Evolutionary conservation across 2,888 invertebrate genomes (phyloP), one percentile per base, ranked within the genome.

Genomic region (Lymantria monacha): DNA sequence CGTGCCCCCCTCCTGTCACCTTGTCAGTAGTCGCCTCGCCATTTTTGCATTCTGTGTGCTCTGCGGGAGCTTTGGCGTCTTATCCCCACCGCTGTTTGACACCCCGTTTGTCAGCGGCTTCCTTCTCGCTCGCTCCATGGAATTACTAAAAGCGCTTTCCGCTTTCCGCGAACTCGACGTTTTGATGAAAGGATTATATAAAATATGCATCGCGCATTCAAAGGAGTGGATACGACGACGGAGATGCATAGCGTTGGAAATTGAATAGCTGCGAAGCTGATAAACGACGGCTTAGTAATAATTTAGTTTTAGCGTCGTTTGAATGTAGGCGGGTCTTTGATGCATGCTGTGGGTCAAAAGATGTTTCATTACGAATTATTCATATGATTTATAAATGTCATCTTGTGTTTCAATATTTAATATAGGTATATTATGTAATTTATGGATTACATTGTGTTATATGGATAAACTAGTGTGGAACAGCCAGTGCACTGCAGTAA

Each of bases 1-100:
- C 72, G 68, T 64, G 69, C 74, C 81, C 87, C 84, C 83, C 81
- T 73, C 83, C 80, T 83, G 84, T 81, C 87, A 85, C 85, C 84
- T 86, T 89, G 89, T 89, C 91, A 87, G 85, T 87, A 87, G 85
- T 83, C 83, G 83, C 82, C 83, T 81, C 90, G 90, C 91, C 91
- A 91, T 91, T 91, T 91, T 92, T 91, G 90, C 91, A 91, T 92
- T 90, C 86, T 89, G 90, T 90, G 85, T 90, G 89, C 90, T 89
- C 89, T 89, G 90, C 89, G 90, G 90, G 90, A 89, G 90, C 90
- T 90, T 89, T 88, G 87, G 80, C 87, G 89, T 90, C 91, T 91
- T 91, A 91, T 91, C 91, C 91, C 92, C 91, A 88, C 91, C 88
- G 86, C 89, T 76, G 83, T 85, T 87, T 88, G 90, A 91, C 91